phyloP scores from a whole-genome alignment of 1,140 invertebrate species.

The Lordiphosa clarofinis region DNA sequence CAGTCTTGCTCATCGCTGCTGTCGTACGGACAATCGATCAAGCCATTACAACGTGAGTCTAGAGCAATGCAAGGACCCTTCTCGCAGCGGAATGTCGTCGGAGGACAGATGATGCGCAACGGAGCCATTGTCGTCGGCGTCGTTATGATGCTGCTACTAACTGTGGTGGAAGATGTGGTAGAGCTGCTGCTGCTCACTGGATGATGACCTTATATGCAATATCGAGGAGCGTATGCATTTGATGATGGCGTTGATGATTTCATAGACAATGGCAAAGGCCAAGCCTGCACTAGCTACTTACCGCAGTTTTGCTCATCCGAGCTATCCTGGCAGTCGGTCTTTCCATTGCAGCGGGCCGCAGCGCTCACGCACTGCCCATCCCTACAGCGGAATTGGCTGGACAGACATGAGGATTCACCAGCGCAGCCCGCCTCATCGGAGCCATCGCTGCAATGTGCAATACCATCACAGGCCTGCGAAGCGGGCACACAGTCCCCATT shows the following conservation, averaged over 20 bases:
- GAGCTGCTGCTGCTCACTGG: neutral
- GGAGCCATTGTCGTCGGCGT: slow-evolving; percentile 11
- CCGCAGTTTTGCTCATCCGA: slow-evolving; percentile 87
- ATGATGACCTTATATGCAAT: slow-evolving; percentile 42
- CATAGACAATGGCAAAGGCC: neutral
- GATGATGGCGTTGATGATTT: slow-evolving; percentile 2
- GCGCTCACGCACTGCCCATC: slow-evolving; percentile 81
- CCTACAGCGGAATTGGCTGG: slow-evolving; percentile 81
- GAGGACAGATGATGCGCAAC: slow-evolving; percentile 52
- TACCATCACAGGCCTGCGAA: slow-evolving; percentile 85
- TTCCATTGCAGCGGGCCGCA: slow-evolving; percentile 83
- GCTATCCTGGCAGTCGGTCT: slow-evolving; percentile 85
- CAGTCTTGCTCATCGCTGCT: slow-evolving; percentile 86
- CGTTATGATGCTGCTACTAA: slow-evolving; percentile 2
- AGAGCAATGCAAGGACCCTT: slow-evolving; percentile 84
- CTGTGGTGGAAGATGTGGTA: slow-evolving; percentile 6
- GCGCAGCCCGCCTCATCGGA: slow-evolving; percentile 86
- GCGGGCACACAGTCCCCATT: slow-evolving; percentile 86
- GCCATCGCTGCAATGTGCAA: slow-evolving; percentile 85
- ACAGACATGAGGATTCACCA: slow-evolving; percentile 68
- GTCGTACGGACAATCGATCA: slow-evolving; percentile 84
- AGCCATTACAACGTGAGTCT: slow-evolving; percentile 82
- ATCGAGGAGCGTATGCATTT: slow-evolving; percentile 7
- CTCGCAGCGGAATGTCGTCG: slow-evolving; percentile 83
- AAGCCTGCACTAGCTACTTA: slow-evolving; percentile 75